Base-by-base conservation (phyloP, 2,888 invertebrate species). In the Entomobrya multifasciata region DNA sequence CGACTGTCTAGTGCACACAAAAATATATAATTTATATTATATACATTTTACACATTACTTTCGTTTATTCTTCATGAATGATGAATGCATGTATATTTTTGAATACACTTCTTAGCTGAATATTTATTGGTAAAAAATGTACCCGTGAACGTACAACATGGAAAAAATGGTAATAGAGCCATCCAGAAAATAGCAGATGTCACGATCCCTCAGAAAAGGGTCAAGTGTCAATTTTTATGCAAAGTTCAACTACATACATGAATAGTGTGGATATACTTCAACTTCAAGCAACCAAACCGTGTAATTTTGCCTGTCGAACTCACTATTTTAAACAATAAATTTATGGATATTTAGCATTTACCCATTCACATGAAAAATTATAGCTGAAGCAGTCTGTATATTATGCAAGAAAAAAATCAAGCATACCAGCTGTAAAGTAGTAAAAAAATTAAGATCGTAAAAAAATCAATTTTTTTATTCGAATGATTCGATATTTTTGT, bases 171-270 rank as follows among this genome's bases (percentile, higher is more conserved):
- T 84, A 85, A 85, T 85, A 85, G 17, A 85, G 85, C 70, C 70
- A 85, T 85, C 20, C 25, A 60, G 10, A 85, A 41, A 77, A 27
- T 30, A 72, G 57, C 57, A 85, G 70, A 78, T 78, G 78, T 85
- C 85, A 85, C 49, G 85, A 85, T 85, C 78, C 60, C 65, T 78
- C 57, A 44, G 85, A 44, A 78, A 81, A 84, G 77, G 84, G 84
- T 84, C 84, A 84, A 70, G 36, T 67, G 77, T 84, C 84, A 84
- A 77, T 52, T 67, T 84, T 77, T 78, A 84, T 77, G 77, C 77
- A 67, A 76, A 83, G 84, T 84, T 84, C 41, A 65, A 57, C 55
- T 67, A 52, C 60, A 60, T 6, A 6, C 36, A 72, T 57, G 72
- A 57, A 70, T 30, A n/a, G 15, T 8, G 44, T 57, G 36, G 5